These are phyloP conservation scores for Ptilorrhoa leucosticta DNA, from an alignment of 2,113 vertebrate species.

Conservation along the genomic window DNA sequence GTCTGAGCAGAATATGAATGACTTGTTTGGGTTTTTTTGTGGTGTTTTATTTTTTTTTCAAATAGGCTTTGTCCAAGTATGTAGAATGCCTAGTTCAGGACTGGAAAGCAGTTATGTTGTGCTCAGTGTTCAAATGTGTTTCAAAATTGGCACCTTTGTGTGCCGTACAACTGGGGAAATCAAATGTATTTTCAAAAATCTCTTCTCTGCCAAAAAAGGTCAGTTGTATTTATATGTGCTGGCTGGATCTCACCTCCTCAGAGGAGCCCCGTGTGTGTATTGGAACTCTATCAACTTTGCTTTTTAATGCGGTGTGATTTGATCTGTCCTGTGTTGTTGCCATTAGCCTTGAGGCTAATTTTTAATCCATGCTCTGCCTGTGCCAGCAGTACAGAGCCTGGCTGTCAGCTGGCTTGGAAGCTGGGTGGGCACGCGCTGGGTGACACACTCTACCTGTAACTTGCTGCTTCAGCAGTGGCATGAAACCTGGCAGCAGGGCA, in stretches of 20 bases:
- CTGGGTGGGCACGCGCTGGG: rapidly evolving
- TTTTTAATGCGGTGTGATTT: conserved; percentile 2
- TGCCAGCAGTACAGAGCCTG: background rate
- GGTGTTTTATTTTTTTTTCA: background rate
- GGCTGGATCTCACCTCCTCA: background rate
- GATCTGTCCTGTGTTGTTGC: background rate
- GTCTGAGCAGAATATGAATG: background rate
- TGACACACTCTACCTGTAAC: background rate
- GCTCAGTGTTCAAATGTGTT: background rate
- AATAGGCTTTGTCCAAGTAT: background rate
- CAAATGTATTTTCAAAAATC: background rate
- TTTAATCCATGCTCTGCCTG: background rate
- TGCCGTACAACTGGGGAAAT: background rate
- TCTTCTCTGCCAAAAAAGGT: background rate
- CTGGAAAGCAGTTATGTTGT: background rate
- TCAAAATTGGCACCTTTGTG: background rate
- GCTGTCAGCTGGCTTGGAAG: background rate
- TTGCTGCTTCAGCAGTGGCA: background rate
- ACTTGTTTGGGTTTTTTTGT: background rate
- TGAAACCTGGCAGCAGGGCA: background rate
- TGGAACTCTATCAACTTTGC: background rate
- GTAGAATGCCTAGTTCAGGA: background rate
- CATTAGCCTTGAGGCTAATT: background rate
- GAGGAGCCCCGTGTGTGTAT: background rate
- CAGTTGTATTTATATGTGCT: background rate